Evolutionary conservation across 2,888 invertebrate genomes (phyloP), one percentile per base, ranked within the genome.

Genomic region (Diadromus collaris): DNA sequence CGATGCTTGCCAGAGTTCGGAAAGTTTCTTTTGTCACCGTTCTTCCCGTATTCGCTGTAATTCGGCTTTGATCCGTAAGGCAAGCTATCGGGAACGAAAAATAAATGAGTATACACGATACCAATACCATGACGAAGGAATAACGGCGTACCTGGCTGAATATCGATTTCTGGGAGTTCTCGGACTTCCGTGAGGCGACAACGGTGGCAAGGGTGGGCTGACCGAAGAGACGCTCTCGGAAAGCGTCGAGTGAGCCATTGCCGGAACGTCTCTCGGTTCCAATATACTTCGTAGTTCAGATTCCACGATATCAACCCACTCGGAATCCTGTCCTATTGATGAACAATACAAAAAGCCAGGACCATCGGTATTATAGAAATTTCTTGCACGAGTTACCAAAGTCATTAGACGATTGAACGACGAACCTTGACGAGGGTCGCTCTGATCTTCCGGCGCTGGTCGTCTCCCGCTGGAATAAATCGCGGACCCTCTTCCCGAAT

Each of bases 281-380:
- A 96, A 90, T 86, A 96, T 96, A 89, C 95, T 95, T 21, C 96
- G 92, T 27, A 96, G 92, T 89, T 96, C 96, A 58, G 95, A 95
- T 89, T 96, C 96, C 10, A 96, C 96, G 63, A 95, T 93, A 85
- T 96, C 96, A 1, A 95, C 95, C 96, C 96, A 96, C 90, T 96
- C 96, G 38, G 95, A 94, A 85, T 95, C 95, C 83, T 93, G 94
- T 38, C 92, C 93, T 91, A 73, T 54, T 69, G 64, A 56, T 16
- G 13, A 38, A 70, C 56, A 64, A 51, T 2, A 21, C 3, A 44
- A 70, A 48, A 60, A 64, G 21, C 0, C 54, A 27, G 29, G 56
- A 65, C 5, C 19, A 9, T 13, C 9, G 32, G 27, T 16, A 24
- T 41, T 10, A n/a, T 19, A 19, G 13, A 58, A 56, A 44, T 58